phyloP scores from a whole-genome alignment of 2,888 invertebrate species.

The Plemyria rubiginata region DNA sequence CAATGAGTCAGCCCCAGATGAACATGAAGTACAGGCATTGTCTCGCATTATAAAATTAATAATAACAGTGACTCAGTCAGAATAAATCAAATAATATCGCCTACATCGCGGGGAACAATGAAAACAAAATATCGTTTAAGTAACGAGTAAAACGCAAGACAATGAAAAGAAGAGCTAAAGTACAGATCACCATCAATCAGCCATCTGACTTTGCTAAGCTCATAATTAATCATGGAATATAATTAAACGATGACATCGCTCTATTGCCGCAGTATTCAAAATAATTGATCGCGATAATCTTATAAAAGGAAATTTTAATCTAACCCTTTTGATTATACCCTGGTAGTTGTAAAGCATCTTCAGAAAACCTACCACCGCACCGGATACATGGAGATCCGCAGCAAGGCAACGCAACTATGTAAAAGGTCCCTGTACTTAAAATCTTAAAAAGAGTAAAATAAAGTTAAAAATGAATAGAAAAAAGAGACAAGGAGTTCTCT shows the following conservation, averaged over 20 bases:
- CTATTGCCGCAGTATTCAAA: constrained; percentile 62
- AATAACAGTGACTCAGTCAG: constrained; percentile 75
- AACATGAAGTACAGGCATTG: constrained; percentile 60
- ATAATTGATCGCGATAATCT: constrained; percentile 41
- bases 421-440: too few species aligned
- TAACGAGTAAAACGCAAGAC: constrained; percentile 76
- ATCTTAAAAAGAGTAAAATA: too few species aligned
- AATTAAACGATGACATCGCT: constrained; percentile 84
- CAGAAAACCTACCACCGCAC: too few species aligned
- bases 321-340: constrained; percentile 35
- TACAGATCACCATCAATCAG: constrained; percentile 78
- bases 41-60: constrained; percentile 75
- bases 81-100: constrained; percentile 76
- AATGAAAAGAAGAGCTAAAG: constrained; percentile 67
- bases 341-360: not conserved
- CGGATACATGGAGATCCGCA: too few species aligned
- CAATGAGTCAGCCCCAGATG: constrained; percentile 62
- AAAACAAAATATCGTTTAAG: constrained; percentile 74
- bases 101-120: constrained; percentile 71
- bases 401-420: too few species aligned
- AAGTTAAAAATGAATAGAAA: too few species aligned
- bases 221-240: constrained; percentile 82
- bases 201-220: constrained; percentile 73
- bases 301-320: constrained; percentile 45
- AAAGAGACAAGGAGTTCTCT: too few species aligned